Evolutionary conservation across 1,140 invertebrate species (phyloP).

Genomic region (Panonychus citri): DNA sequence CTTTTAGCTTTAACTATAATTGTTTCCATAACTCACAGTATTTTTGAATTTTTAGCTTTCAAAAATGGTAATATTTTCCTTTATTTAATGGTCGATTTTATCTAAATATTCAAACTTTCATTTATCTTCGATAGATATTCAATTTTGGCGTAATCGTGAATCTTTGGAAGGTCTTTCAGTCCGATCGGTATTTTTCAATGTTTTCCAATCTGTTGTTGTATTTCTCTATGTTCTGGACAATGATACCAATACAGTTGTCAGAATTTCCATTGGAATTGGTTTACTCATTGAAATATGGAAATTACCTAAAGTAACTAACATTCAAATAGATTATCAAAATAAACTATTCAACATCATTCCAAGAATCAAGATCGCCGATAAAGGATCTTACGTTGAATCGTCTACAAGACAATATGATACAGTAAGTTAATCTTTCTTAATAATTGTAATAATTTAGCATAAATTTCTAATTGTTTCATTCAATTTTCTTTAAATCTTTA

Average conservation of each 20-base stretch:
- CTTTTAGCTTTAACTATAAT: constrained; percentile 70
- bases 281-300: constrained; percentile 98
- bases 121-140: constrained; percentile 57
- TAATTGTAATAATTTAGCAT: neutral
- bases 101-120: constrained; percentile 11
- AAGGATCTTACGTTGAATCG: constrained; percentile 87
- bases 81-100: too few relatives aligned
- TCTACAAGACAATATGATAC: constrained; percentile 83
- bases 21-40: constrained; percentile 82
- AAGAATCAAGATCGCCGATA: constrained; percentile 57
- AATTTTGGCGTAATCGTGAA: constrained; percentile 96
- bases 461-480: constrained; percentile 5
- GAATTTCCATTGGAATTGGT: constrained; percentile 72
- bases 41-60: constrained; percentile 96
- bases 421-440: constrained; percentile 18
- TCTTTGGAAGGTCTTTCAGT: constrained; percentile 91
- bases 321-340: constrained; percentile 45
- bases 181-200: constrained; percentile 94
- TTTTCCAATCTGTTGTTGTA: constrained; percentile 86
- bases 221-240: constrained; percentile 91
- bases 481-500: constrained; percentile 17
- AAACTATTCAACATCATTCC: constrained; percentile 53
- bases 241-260: constrained; percentile 87
- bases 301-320: constrained; percentile 68
- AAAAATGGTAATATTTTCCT: constrained; percentile 56